Conservation (phyloP, 1,140 invertebrate genomes). For the Drosophila ogumai region DNA sequence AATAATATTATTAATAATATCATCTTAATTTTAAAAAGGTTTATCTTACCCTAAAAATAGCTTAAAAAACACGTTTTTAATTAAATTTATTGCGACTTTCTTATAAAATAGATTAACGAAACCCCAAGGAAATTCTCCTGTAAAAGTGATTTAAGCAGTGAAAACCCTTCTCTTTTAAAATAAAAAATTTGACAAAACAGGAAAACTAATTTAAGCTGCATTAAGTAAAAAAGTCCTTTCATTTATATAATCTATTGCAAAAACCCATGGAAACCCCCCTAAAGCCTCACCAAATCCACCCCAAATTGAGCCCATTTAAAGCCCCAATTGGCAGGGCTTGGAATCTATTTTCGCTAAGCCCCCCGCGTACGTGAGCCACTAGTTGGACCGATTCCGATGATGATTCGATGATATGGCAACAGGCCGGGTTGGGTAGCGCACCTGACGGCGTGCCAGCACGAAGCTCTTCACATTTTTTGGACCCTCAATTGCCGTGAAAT, state of each 20-base stretch:
- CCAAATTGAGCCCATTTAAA: background rate
- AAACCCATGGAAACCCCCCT: too few species aligned
- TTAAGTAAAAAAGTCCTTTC: background rate
- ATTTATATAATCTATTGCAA: background rate
- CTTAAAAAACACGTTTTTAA: too few species aligned
- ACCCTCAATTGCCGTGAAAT: constrained; percentile 49
- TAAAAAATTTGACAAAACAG: too few species aligned
- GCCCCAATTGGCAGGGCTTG: background rate
- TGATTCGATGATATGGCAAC: background rate
- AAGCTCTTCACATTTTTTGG: constrained; percentile 35
- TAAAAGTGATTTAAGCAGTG: too few species aligned
- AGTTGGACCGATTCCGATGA: background rate
- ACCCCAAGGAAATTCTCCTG: too few species aligned
- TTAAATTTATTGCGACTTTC: too few species aligned
- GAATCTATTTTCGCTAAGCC: constrained; percentile 1
- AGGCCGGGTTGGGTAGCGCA: constrained; percentile 33
- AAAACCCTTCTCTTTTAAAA: too few species aligned
- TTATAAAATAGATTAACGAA: too few species aligned
- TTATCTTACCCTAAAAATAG: too few species aligned
- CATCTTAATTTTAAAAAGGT: too few species aligned
- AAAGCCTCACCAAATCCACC: background rate
- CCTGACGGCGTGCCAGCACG: constrained; percentile 27
- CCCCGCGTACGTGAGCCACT: constrained; percentile 1
- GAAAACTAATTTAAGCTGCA: too few species aligned
- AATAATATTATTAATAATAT: too few species aligned